Conservation (phyloP, 2,888 invertebrate species). For the Nomada goodeniana region DNA sequence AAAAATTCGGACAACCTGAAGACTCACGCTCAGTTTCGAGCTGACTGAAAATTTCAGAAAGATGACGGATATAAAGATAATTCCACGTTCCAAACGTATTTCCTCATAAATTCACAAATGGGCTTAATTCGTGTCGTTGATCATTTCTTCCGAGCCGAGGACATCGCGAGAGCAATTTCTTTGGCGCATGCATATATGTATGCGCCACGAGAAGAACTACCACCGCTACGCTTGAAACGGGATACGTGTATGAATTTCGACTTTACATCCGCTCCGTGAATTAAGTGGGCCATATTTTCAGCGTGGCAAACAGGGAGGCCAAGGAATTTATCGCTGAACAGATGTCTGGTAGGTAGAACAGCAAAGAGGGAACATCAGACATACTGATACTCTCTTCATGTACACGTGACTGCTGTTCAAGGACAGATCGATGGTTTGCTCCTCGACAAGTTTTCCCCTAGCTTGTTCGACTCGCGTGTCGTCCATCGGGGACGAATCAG, state of each 20-base stretch:
- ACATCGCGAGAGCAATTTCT: constrained; percentile 21
- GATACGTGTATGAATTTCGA: constrained; percentile 31
- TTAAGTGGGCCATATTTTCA: constrained; percentile 34
- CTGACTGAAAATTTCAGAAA: too few relatives aligned
- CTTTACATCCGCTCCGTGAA: constrained; percentile 32
- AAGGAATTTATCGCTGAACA: constrained; percentile 34
- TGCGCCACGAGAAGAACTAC: too few relatives aligned
- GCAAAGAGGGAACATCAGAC: neutral
- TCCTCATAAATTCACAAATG: constrained; percentile 16
- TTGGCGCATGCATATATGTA: neutral
- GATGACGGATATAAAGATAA: neutral
- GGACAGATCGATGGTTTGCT: constrained; percentile 15
- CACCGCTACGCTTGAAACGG: neutral
- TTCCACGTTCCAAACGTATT: neutral
- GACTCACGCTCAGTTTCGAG: too few relatives aligned
- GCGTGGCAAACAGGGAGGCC: neutral
- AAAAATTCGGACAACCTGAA: too few relatives aligned
- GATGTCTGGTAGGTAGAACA: constrained; percentile 12
- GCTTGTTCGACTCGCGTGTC: neutral
- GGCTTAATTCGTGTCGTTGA: constrained; percentile 21
- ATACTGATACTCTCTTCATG: neutral
- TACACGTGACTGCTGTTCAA: neutral
- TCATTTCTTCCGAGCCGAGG: neutral
- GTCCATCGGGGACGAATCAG: neutral
- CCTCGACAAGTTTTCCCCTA: neutral